Conservation (phyloP, 2,113 vertebrate species). For the Vanacampus margaritifer region DNA sequence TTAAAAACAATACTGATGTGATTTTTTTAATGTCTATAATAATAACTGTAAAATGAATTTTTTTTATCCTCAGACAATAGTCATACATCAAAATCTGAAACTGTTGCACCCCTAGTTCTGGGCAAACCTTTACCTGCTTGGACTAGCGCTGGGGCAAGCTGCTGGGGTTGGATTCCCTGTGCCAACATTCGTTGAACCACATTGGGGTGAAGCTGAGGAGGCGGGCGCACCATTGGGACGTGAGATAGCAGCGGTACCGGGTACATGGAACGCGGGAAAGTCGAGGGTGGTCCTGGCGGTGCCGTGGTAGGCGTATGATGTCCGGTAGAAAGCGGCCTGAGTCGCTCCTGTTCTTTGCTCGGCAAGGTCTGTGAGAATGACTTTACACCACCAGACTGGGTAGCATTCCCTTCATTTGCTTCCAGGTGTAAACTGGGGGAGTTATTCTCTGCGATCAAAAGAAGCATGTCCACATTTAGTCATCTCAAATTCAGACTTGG, state of each 20-base stretch:
- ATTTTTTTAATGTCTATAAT: no score
- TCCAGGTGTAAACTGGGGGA: constrained; percentile 74
- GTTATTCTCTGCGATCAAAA: constrained; percentile 54
- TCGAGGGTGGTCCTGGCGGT: constrained; percentile 80
- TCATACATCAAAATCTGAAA: no score
- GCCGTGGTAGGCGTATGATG: constrained; percentile 81
- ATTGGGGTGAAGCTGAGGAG: constrained; percentile 89
- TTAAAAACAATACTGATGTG: no score
- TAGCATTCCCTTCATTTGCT: constrained; percentile 73
- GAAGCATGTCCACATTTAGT: not conserved
- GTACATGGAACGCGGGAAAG: constrained; percentile 87
- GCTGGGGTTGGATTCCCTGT: constrained; percentile 89
- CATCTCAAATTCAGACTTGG: not conserved
- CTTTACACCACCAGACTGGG: constrained; percentile 74
- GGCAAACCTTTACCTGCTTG: constrained; percentile 77
- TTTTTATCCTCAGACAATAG: no score
- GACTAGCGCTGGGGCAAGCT: constrained; percentile 82
- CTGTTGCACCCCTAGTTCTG: no score
- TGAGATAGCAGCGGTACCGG: constrained; percentile 91
- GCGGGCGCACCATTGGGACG: constrained; percentile 86
- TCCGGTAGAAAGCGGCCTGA: constrained; percentile 77
- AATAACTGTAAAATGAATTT: no score
- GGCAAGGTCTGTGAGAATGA: constrained; percentile 72
- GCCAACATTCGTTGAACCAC: constrained; percentile 92
- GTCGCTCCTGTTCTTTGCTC: constrained; percentile 86